Evolutionary conservation across 2,113 vertebrate species (phyloP), one percentile per base, ranked within the genome.

Genomic region (Lates calcarifer): DNA sequence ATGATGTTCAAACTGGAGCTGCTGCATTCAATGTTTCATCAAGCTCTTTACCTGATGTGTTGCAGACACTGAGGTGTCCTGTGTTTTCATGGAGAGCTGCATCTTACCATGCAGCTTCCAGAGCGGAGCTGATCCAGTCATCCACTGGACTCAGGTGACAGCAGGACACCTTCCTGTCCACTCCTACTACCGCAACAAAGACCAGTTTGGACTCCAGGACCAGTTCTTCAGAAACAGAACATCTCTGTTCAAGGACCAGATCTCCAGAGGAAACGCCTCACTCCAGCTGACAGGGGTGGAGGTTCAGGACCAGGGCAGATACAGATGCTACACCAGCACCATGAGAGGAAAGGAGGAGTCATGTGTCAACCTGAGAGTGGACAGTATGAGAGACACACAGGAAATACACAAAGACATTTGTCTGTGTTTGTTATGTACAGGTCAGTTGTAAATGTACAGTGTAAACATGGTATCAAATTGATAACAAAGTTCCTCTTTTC

Each of bases 261-360:
- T 95, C 49, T 0, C 18, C 12, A 8, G 0, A 3, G 95, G 95
- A 64, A 95, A 95, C 6, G 87, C 91, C 88, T n/a, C n/a, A n/a
- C n/a, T n/a, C n/a, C n/a, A n/a, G n/a, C n/a, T 96, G 49, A 86
- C 1, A 6, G 13, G 79, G 0, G 57, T 94, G 49, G 3, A 4
- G 0, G 0, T 86, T 14, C 18, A 49, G 74, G 96, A 95, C 6
- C 8, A 70, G 22, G 94, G 93, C 5, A 26, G 0, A 33, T 96
- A 96, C 1, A 79, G 0, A 9, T 97, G 95, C 29, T 95, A 95
- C 1, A 82, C 87, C 53, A 93, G 92, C 78, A 92, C 88, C 35
- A 1, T 0, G 0, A 1, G 67, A 35, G 51, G 0, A 6, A 67
- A 2, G 60, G 58, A 28, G 4, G 83, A 93, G 31, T 5, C 17